Evolutionary conservation across 1,140 invertebrate genomes (phyloP), one percentile per base, ranked within the genome.

Genomic region (Bombus difficillimus): DNA sequence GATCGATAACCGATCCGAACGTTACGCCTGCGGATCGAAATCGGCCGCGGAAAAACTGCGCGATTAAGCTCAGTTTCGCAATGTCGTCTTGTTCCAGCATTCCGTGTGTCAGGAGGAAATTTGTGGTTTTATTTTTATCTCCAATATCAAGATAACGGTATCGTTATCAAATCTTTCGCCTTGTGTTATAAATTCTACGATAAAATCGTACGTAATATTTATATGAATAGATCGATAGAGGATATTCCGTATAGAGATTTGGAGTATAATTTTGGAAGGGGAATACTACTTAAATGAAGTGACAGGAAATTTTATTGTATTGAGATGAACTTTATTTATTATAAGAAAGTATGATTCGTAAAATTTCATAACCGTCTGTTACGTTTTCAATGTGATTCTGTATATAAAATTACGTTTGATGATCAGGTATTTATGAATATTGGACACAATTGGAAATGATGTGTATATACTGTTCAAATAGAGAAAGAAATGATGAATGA

Each of bases 1-100:
- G 82, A 84, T 84, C 82, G 82, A 84, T 84, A 84, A 84, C 75
- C 75, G 64, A 59, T 57, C 39, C 32, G 66, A 37, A 71, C 74
- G 64, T 22, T 66, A 47, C 81, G 72, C n/a, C 34, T 59, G n/a
- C 47, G 22, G n/a, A 64, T 73, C 69, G 28, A 10, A 37, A 76
- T 39, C 57, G 18, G 34, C 18, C 9, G 47, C 68, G 37, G 37
- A 53, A 62, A 74, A 74, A 32, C n/a, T 53, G 37, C 9, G 22
- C 68, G 57, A 81, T 81, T 74, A 74, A 81, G 0, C 28, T 4
- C 32, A 3, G 15, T 75, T 75, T 53, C 43, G n/a, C 43, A 37
- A 47, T 34, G n/a, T 32, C 8, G 18, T 74, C n/a, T 47, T 34
- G 28, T 47, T 53, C 34, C 22, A 10, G 32, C 4, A 13, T 43